These are phyloP conservation scores for Sus scrofa DNA, from an alignment of 2,113 vertebrate genomes.

Conservation along the genomic window DNA sequence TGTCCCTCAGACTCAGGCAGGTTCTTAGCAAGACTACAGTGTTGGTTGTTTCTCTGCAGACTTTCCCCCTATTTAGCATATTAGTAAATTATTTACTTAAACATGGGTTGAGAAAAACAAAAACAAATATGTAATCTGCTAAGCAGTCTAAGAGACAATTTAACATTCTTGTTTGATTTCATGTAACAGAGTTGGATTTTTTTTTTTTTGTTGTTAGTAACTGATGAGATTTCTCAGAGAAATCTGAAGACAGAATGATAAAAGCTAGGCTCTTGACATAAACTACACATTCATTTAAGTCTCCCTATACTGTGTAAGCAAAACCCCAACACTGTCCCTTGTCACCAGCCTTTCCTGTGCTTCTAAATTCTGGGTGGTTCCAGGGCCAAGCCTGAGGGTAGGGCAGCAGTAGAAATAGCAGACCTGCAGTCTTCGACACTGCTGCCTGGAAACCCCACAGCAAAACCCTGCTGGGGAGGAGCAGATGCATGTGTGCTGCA, in stretches of 20 bases:
- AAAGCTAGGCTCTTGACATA: conserved; percentile 77
- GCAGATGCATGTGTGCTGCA: neutral
- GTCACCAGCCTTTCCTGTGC: neutral
- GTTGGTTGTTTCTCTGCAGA: neutral
- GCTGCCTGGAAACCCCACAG: neutral
- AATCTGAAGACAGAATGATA: conserved; percentile 28
- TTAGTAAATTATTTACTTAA: conserved; percentile 75
- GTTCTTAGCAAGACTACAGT: neutral
- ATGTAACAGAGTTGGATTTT: neutral
- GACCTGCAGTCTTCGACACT: neutral
- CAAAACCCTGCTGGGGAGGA: neutral
- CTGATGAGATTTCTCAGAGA: conserved; percentile 60
- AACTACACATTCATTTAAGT: conserved; percentile 56
- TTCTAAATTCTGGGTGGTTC: neutral
- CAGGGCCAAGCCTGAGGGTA: neutral
- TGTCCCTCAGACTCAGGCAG: neutral
- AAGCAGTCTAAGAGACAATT: conserved; percentile 71
- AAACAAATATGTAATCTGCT: conserved; percentile 63
- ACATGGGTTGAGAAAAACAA: conserved; percentile 47
- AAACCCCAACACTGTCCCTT: neutral
- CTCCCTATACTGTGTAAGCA: neutral
- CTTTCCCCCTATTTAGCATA: neutral
- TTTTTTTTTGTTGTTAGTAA: conserved; percentile 73
- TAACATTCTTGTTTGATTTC: conserved; percentile 76
- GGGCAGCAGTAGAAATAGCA: neutral